Base-by-base conservation (phyloP, 2,113 vertebrate species). In the Seriola quinqueradiata region DNA sequence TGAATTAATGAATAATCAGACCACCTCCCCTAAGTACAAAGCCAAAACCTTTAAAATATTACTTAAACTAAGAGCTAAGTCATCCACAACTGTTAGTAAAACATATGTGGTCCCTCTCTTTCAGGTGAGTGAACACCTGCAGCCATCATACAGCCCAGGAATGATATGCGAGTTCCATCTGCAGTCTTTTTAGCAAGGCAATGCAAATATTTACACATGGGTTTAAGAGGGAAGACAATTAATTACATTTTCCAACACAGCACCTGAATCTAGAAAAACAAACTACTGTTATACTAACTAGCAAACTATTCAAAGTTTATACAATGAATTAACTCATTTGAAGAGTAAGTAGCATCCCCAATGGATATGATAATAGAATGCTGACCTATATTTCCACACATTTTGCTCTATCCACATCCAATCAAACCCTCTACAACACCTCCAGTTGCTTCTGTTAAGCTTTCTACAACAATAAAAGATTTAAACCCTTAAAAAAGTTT, bases 121-220 rank as follows among this genome's bases (percentile, higher is more conserved):
- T 48, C 52, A 52, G 64, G 19, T 71, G 70, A 79, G 28, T 46
- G 44, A 72, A 58, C 71, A 46, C 76, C 75, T 32, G 61, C 61
- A 57, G 48, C 21, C 73, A 3, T 71, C 59, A 46, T 13, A 40
- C 19, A 67, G 79, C 59, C 17, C 54, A 32, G 19, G 46, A 71
- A 76, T 76, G 59, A 82, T 63, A 25, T 57, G 52, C 1, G 8
- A 40, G 11, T 23, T 69, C 38, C 32, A 66, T 66, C 48, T 68
- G 76, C 50, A 58, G 32, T 10, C n/a, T 68, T 57, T 58, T 66
- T 32, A 69, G 58, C n/a, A 48, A 3, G 1, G n/a, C 12, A 36
- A 38, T 25, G n/a, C 16, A 77, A 0, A 70, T 14, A 66, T 81
- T 36, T 69, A 55, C 72, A 77, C 64, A 28, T 54, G 52, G 54